These are phyloP conservation scores for Athalia rosae DNA, from an alignment of 2,888 invertebrate species.

Conservation along the genomic window DNA sequence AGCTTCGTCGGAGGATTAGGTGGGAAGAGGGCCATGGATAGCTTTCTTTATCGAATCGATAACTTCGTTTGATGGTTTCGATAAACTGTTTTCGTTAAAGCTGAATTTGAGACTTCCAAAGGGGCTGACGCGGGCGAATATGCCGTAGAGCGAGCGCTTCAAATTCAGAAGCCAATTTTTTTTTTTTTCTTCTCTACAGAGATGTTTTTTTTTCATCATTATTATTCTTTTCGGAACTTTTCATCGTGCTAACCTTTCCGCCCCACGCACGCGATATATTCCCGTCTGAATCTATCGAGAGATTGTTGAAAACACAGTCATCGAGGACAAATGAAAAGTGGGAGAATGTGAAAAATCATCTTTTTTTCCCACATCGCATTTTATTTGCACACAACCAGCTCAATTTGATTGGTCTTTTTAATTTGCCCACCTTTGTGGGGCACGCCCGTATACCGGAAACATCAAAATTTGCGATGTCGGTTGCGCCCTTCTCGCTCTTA, in stretches of 20 bases:
- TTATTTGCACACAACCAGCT: too few relatives aligned
- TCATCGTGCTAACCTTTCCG: not conserved
- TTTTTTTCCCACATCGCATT: too few relatives aligned
- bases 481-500: too few relatives aligned
- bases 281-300: not conserved
- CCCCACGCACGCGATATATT: not conserved
- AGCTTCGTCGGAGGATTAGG: constrained; percentile 62
- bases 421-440: too few relatives aligned
- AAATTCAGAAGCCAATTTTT: constrained; percentile 15
- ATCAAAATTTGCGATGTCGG: too few relatives aligned
- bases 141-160: constrained; percentile 16
- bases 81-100: constrained; percentile 56
- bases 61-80: constrained; percentile 61
- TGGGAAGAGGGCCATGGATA: constrained; percentile 57
- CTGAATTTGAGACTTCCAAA: constrained; percentile 49
- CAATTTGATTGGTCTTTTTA: too few relatives aligned
- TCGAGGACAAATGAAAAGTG: too few relatives aligned
- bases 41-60: constrained; percentile 63
- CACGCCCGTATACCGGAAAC: too few relatives aligned
- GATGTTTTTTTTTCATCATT: not conserved
- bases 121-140: constrained; percentile 39
- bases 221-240: not conserved
- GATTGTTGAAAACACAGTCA: too few relatives aligned
- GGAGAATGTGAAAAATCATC: too few relatives aligned
- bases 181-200: not conserved